phyloP scores from a whole-genome alignment of 2,113 vertebrate genomes.

The Sciurus niger region DNA sequence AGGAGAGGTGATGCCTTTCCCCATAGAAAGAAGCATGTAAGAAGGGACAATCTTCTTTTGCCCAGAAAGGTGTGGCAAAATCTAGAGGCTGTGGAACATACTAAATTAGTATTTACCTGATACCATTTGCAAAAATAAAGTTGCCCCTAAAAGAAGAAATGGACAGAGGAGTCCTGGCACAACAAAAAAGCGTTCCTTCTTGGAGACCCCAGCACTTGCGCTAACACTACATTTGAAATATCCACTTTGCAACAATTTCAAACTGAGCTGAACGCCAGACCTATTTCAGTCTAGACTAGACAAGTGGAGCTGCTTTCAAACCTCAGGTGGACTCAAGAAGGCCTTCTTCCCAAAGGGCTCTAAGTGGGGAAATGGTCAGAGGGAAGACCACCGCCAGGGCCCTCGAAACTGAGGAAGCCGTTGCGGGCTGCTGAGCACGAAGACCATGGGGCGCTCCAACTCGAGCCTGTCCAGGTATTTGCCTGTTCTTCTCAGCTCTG shows the following conservation, averaged over 20 bases:
- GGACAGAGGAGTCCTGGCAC: not conserved
- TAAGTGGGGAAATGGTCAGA: too few species aligned
- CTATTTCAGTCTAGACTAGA: not conserved
- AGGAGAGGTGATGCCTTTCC: not conserved
- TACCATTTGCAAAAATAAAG: not conserved
- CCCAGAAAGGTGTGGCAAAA: not conserved
- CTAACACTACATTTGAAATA: not conserved
- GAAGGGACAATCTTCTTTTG: not conserved
- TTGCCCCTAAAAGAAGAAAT: not conserved
- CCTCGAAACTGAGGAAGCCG: not conserved
- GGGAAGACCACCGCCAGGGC: not conserved
- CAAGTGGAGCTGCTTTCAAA: not conserved
- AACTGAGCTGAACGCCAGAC: not conserved
- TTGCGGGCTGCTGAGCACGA: accelerated
- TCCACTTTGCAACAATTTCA: not conserved
- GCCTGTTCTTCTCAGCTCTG: not conserved
- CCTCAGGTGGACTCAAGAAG: not conserved
- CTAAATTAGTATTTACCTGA: not conserved
- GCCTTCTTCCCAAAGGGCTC: not conserved
- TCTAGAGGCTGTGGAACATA: not conserved
- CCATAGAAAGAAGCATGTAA: not conserved
- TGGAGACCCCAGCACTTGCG: not conserved
- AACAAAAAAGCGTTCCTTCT: not conserved
- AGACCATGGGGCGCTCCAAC: not conserved
- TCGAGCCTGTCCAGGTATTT: not conserved